Evolutionary conservation across 2,888 invertebrate genomes (phyloP), one percentile per base, ranked within the genome.

Genomic region (Megastigmus dorsalis): DNA sequence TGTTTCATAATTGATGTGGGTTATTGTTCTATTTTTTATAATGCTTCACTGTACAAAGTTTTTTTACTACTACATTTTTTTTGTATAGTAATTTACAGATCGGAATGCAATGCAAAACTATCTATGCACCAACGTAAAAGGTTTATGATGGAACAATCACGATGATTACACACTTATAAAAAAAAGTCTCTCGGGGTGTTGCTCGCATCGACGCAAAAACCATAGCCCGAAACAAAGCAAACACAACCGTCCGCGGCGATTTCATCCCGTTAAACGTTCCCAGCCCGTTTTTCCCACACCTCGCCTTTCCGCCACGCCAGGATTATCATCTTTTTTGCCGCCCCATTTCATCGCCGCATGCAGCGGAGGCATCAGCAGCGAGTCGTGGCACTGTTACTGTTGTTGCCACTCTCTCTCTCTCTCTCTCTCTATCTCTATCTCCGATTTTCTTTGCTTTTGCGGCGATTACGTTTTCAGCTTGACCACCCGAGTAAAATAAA

Each of bases 271-370:
- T 59, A 59, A 59, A 68, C 36, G 57, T 10, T 59, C 57, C 9
- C 45, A 28, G 36, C 57, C 18, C 38, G 28, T 15, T 60, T 52
- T 52, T 52, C 38, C 36, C 28, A 23, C 18, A 13, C n/a, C 30
- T 45, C 38, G 33, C 36, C 15, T 57, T 57, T n/a, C 30, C 54
- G 54, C 13, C 33, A 4, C 48, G 30, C 26, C 36, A n/a, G 54
- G 54, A 62, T 70, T 70, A 62, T 57, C 67, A 36, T 67, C 38
- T 52, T 67, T n/a, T 43, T 57, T 57, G 67, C 45, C 57, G n/a
- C 10, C 28, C 33, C 57, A 36, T 67, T 67, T 67, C 57, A 36
- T 36, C 48, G 55, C 67, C 48, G 36, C 65, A 5, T 15, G 38
- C 62, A 3, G 45, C 41, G n/a, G n/a, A 30, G 33, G 30, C 15